phyloP scores from a whole-genome alignment of 2,888 invertebrate genomes.

The Hypsopygia costalis region DNA sequence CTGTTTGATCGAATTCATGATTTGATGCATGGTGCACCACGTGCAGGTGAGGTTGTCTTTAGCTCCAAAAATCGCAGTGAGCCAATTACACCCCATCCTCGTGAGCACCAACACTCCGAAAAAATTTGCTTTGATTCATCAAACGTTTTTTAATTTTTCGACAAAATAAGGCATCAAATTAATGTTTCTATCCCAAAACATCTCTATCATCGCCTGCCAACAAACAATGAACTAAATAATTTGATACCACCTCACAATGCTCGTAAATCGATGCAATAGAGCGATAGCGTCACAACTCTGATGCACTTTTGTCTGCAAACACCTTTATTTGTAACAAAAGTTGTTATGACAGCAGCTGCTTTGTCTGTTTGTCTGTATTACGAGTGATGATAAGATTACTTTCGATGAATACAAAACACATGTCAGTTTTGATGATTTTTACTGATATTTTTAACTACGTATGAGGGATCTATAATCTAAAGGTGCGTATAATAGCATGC shows the following conservation, averaged over 20 bases:
- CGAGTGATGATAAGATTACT: constrained; percentile 16
- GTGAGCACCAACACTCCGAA: too few species aligned
- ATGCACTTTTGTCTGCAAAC: constrained; percentile 59
- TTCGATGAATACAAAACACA: constrained; percentile 7
- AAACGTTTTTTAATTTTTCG: too few species aligned
- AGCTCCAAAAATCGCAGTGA: too few species aligned
- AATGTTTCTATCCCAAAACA: constrained; percentile 14
- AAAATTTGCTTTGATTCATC: too few species aligned
- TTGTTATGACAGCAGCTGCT: constrained; percentile 72
- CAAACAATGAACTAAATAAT: constrained; percentile 1
- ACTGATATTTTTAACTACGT: constrained; percentile 2
- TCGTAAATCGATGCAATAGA: constrained; percentile 67
- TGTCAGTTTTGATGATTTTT: constrained; percentile 8
- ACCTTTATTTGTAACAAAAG: constrained; percentile 69
- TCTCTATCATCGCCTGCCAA: constrained; percentile 26
- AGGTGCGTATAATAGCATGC: constrained; percentile 38
- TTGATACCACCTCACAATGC: constrained; percentile 45
- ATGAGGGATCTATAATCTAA: too few species aligned
- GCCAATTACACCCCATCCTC: too few species aligned
- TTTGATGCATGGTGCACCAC: too few species aligned
- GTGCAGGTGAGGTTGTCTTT: too few species aligned
- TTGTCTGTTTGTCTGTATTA: constrained; percentile 35
- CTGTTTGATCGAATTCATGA: too few species aligned
- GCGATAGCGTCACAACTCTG: constrained; percentile 53
- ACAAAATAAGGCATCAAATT: too few species aligned